Base-by-base conservation (phyloP, 2,113 vertebrate genomes). In the Zosterops borbonicus region DNA sequence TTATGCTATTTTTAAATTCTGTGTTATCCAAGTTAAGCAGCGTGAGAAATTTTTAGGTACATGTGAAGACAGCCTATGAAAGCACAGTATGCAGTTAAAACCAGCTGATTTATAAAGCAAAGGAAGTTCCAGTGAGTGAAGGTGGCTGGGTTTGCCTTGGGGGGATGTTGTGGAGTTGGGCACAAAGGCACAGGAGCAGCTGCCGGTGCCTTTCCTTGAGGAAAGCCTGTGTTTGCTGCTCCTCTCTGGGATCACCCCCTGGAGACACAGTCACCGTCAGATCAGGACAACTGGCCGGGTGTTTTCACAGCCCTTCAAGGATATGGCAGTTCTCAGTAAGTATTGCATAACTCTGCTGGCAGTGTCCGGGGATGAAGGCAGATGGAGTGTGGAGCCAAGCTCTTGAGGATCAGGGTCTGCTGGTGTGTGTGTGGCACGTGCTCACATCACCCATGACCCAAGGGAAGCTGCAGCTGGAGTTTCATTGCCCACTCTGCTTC, bases 381-480 rank as follows among this genome's bases (percentile, higher is more conserved):
- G 76, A 1, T 0, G 0, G 81, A 58, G 12, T 21, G 31, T 12
- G 67, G 81, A 69, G 60, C 55, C 35, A 19, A 9, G 41, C 17
- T 2, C 0, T 5, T 4, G 41, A 29, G 75, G 37, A 5, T 19
- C 19, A 3, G 56, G 44, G 23, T 27, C 83, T 70, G 9, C 53
- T 16, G 23, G 17, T 19, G 71, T 9, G 2, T 63, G 64, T 41
- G 55, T 8, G 42, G 52, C 15, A 23, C 0, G 0, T 29, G 33
- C 21, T 35, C 41, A 1, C 11, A 3, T 60, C 28, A 1, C n/a
- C 14, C 5, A 0, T 5, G 24, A 12, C 42, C 46, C 47, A 9
- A 4, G 42, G 55, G 21, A 28, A 75, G 37, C 10, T 6, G 27
- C 4, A 2, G 8, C 22, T 42, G 23, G 31, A 28, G 60, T 42